Evolutionary conservation across 2,888 invertebrate genomes (phyloP).

Genomic region (Caradrina clavipalpis): DNA sequence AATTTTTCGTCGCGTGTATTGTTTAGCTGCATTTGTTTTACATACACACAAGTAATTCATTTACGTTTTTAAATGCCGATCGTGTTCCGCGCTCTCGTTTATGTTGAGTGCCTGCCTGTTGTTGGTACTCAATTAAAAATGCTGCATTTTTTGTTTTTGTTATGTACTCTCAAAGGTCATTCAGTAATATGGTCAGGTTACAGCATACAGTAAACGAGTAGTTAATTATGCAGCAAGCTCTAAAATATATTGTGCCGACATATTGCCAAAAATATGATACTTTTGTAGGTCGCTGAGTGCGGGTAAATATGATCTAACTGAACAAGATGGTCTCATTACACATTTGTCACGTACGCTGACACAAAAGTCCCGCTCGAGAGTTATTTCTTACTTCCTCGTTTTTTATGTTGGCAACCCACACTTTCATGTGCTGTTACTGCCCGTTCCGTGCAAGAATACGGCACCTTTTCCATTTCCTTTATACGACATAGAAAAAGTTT

Average conservation of each 20-base stretch:
- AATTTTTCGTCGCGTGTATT: slow-evolving; percentile 45
- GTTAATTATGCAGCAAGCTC: slow-evolving; percentile 17
- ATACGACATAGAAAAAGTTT: slow-evolving; percentile 35
- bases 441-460: slow-evolving; percentile 44
- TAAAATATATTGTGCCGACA: slow-evolving; percentile 22
- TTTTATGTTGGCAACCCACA: slow-evolving; percentile 59
- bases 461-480: slow-evolving; percentile 48
- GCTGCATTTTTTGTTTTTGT: slow-evolving; percentile 6
- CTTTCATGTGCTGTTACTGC: slow-evolving; percentile 49
- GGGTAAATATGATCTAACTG: slow-evolving; percentile 61
- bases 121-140: slow-evolving; percentile 28
- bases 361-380: slow-evolving; percentile 57
- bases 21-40: slow-evolving; percentile 34
- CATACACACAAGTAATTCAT: slow-evolving; percentile 18
- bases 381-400: slow-evolving; percentile 56
- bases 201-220: slow-evolving; percentile 13
- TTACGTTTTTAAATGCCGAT: slow-evolving; percentile 30
- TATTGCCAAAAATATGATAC: slow-evolving; percentile 40
- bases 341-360: slow-evolving; percentile 75
- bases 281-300: slow-evolving; percentile 51
- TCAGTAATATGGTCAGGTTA: slow-evolving; percentile 1
- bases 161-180: slow-evolving; percentile 5
- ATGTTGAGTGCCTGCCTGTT: background rate
- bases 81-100: slow-evolving; percentile 16
- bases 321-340: slow-evolving; percentile 72